These are phyloP conservation scores for Megaceryle torquata DNA, from an alignment of 2,113 vertebrate genomes.

Conservation along the genomic window DNA sequence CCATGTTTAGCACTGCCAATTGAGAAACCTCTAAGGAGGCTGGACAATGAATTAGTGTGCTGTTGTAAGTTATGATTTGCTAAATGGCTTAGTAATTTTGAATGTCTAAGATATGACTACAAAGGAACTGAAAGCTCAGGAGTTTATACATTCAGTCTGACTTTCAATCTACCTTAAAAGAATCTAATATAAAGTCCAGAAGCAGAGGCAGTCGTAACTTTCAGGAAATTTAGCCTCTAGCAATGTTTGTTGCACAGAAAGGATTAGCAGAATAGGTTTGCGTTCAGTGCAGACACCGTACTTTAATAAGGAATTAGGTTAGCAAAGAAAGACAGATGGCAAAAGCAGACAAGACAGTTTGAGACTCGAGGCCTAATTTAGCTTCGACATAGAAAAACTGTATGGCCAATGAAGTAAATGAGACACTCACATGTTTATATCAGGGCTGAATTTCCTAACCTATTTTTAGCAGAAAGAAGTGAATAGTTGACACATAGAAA, in stretches of 20 bases:
- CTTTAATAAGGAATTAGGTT: constrained; percentile 43
- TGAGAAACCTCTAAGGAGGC: not conserved
- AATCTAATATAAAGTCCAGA: not conserved
- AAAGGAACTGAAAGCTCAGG: not conserved
- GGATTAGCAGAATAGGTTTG: not conserved
- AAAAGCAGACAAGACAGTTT: constrained; percentile 28
- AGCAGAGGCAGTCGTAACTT: constrained; percentile 8
- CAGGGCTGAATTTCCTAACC: not conserved
- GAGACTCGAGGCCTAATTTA: constrained; percentile 34
- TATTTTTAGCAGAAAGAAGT: not conserved
- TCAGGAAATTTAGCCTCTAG: constrained; percentile 44
- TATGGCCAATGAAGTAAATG: not conserved
- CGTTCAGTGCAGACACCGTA: not conserved
- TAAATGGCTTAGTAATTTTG: not conserved
- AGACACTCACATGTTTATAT: not conserved
- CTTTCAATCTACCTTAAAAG: constrained; percentile 7
- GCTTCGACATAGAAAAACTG: not conserved
- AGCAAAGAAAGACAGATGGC: constrained; percentile 37
- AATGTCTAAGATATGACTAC: not conserved
- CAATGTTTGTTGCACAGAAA: constrained; percentile 4
- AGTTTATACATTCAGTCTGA: not conserved
- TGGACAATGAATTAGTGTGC: not conserved
- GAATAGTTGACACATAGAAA: not conserved
- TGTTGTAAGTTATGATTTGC: not conserved
- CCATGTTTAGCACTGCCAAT: not conserved